Evolutionary conservation across 2,113 vertebrate genomes (phyloP), one percentile per base, ranked within the genome.

Genomic region (Archocentrus centrarchus): DNA sequence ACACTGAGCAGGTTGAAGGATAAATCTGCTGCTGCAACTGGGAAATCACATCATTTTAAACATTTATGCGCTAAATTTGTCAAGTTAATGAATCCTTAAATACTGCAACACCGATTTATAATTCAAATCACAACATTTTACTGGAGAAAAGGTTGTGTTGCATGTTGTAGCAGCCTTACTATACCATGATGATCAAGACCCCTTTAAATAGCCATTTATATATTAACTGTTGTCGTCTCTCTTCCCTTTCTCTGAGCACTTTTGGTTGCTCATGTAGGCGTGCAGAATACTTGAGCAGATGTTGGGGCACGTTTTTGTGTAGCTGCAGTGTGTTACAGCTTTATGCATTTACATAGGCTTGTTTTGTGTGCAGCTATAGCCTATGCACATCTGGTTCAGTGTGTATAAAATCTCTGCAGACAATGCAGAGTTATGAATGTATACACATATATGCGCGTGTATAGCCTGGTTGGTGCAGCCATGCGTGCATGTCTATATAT

Each of bases 131-230:
- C 44, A 32, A 73, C 47, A n/a, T 73, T 73, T 73, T 73, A 53
- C 10, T 32, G 6, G 17, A 32, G 2, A 7, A 70, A 70, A 30
- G 35, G 66, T 0, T 3, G 1, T 53, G 66, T 20, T 0, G 2
- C 0, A 20, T 53, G 41, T 53, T 53, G 47, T 32, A 20, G 15
- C 27, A 53, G 24, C 3, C 50, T 53, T 70, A 70, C 17, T 70
- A 0, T 50, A 50, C 41, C 66, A 70, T 50, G 0, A 20, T 50
- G 50, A 50, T 50, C 10, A 50, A 53, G 24, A 20, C 66, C 41
- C 64, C 17, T 50, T 50, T 68, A 68, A 24, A 22, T 66, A 44
- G 63, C n/a, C 27, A 47, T 47, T 47, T 68, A 27, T 68, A 3
- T 27, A 27, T 27, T 27, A 27, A 27, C 27, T 27, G 27, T 27